Evolutionary conservation across 2,113 vertebrate species (phyloP), one percentile per base, ranked within the genome.

Genomic region (Brachypodius melanocephalos): DNA sequence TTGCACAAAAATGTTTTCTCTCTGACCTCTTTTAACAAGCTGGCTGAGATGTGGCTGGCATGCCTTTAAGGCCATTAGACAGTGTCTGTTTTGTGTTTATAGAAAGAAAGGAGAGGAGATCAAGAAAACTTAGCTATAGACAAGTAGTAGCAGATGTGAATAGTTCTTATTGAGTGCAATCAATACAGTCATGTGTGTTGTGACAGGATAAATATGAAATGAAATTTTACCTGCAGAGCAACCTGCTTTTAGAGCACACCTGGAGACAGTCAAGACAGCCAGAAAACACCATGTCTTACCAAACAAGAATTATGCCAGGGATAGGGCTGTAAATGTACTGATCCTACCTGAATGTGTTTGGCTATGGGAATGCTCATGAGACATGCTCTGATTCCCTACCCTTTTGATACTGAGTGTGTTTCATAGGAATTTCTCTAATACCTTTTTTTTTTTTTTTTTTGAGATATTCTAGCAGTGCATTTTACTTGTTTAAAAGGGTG

Each of bases 111-210:
- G 25, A 45, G 36, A 57, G 16, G 8, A 84, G 17, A 32, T 63
- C n/a, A 84, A 36, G 55, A 31, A 77, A 43, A 24, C 10, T 40
- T 52, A 46, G 11, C 17, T 89, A 10, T 9, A 54, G 11, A n/a
- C 20, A 71, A 66, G 15, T 46, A 17, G 2, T 61, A 48, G 12
- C 17, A 61, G 40, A 45, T 63, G 18, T 11, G 12, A 7, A 5
- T 14, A 65, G 40, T 36, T 17, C 17, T 77, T 68, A 17, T 5
- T 61, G 36, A 8, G 16, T 46, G 55, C 45, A 36, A 26, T 38
- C 8, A 10, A 38, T 38, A 10, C 10, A 10, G 38, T 38, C 38
- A 65, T 26, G 32, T 0, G 0, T 71, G 5, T 10, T 48, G 10
- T 38, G 26, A 38, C 31, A 58, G n/a, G 12, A 29, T 80, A 63